Conservation (phyloP, 2,113 vertebrate species). For the Nerophis ophidion region DNA sequence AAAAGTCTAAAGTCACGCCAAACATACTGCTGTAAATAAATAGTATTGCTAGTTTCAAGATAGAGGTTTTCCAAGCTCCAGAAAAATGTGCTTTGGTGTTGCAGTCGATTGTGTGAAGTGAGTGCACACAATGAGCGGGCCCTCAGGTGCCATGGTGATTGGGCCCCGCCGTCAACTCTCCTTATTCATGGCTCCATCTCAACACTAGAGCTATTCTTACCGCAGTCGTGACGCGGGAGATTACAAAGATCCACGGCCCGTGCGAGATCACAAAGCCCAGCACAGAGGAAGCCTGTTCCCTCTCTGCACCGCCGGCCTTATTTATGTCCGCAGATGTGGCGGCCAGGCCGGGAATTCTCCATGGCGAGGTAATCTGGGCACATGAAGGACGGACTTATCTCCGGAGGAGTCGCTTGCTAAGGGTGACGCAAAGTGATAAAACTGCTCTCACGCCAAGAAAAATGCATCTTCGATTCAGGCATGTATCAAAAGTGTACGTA, state of each 20-base stretch:
- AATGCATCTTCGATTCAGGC: not conserved
- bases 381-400: constrained; percentile 61
- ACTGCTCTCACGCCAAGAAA: constrained; percentile 9
- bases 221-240: constrained; percentile 24
- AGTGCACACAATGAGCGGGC: constrained; percentile 25
- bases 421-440: constrained; percentile 31
- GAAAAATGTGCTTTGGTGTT: constrained; percentile 18
- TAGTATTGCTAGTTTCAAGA: not conserved
- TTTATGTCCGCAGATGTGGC: constrained; percentile 49
- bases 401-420: constrained; percentile 33
- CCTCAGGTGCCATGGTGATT: constrained; percentile 19
- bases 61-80: not conserved
- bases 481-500: not conserved
- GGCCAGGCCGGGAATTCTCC: constrained; percentile 48
- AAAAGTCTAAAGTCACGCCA: not conserved
- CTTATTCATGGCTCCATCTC: constrained; percentile 24
- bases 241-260: constrained; percentile 40
- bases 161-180: constrained; percentile 15
- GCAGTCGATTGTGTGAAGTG: constrained; percentile 31
- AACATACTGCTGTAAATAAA: not conserved
- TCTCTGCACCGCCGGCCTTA: constrained; percentile 36
- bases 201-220: constrained; percentile 13
- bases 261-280: constrained; percentile 45
- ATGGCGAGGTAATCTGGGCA: constrained; percentile 55
- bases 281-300: constrained; percentile 33